Evolutionary conservation across 2,113 vertebrate genomes (phyloP).

Genomic region (Perognathus longimembris): DNA sequence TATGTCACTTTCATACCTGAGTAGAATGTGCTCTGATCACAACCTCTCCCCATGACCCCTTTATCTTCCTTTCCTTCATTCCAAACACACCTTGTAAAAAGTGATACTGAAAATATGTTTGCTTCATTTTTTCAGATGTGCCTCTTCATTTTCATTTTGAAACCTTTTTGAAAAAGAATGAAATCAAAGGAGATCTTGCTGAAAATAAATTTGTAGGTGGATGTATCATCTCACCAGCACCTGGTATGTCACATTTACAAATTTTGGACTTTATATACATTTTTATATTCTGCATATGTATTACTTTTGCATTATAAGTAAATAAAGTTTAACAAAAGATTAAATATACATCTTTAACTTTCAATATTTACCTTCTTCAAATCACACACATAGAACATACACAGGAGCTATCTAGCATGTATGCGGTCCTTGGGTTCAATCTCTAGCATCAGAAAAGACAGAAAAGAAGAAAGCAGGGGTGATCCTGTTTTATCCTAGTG

Average conservation of each 20-base stretch:
- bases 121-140: constrained; percentile 86
- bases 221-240: constrained; percentile 80
- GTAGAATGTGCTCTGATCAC: no score
- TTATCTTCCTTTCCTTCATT: background rate
- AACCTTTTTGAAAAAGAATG: constrained; percentile 85
- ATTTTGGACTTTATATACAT: constrained; percentile 31
- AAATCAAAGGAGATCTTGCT: constrained; percentile 86
- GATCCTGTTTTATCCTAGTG: background rate
- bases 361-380: constrained; percentile 54
- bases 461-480: no score
- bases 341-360: constrained; percentile 65
- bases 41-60: background rate
- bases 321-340: constrained; percentile 72
- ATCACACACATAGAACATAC: background rate
- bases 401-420: background rate
- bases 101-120: constrained; percentile 2
- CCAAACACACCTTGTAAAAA: background rate
- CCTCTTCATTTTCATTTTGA: constrained; percentile 87
- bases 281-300: constrained; percentile 43
- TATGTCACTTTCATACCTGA: background rate
- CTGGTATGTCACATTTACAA: constrained; percentile 83
- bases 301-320: constrained; percentile 55
- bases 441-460: background rate
- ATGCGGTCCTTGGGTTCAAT: background rate
- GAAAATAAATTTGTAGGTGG: constrained; percentile 82